Conservation (phyloP, 64 coral and sea anemone species). For the Stichodactyla mertensii region DNA sequence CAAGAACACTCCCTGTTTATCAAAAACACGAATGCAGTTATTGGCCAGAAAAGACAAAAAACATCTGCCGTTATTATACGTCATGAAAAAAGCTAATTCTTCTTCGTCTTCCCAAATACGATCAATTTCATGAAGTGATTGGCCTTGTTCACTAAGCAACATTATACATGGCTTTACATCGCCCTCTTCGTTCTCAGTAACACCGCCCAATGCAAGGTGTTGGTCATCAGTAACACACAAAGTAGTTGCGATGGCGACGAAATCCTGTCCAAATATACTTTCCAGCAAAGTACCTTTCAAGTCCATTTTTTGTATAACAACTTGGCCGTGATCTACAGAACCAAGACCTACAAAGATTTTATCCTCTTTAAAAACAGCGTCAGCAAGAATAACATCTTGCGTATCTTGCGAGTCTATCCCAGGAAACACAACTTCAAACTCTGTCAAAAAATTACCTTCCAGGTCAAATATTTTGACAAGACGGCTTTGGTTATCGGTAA, state of each 20-base stretch:
- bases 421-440: constrained; percentile 38
- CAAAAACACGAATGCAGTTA: not conserved
- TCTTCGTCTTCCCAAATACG: not conserved
- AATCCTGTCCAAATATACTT: not conserved
- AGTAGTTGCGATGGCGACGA: not conserved
- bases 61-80: not conserved
- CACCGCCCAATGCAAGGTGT: not conserved
- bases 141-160: not conserved
- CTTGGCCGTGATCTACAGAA: not conserved
- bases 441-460: constrained; percentile 48
- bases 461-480: constrained; percentile 51
- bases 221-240: not conserved
- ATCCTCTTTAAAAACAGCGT: constrained; percentile 34
- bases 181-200: not conserved
- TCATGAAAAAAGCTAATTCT: not conserved
- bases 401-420: constrained; percentile 18
- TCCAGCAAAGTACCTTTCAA: not conserved
- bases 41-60: not conserved
- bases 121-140: not conserved
- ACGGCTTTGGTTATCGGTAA: not conserved
- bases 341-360: constrained; percentile 40
- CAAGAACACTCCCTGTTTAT: not conserved
- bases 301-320: constrained; percentile 55
- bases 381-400: constrained; percentile 44
- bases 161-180: not conserved